Base-by-base conservation (phyloP, 2,888 invertebrate species). In the Agrochola lychnidis region DNA sequence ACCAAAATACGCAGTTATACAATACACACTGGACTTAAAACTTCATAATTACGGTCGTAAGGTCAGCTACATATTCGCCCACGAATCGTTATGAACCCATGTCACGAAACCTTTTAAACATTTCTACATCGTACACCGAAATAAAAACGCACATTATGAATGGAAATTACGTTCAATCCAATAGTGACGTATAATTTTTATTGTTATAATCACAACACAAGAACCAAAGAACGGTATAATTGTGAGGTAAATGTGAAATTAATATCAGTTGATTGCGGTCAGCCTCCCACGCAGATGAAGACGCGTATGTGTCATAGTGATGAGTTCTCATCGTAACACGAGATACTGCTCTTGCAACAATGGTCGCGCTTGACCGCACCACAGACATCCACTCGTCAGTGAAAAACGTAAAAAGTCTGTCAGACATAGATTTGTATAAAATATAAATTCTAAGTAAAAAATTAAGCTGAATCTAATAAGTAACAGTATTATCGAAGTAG, bases 321-420 rank as follows among this genome's bases (percentile, higher is more conserved):
- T 87, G 79, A 68, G 88, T 92, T 93, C 93, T 91, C 93, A 93
- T 89, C 89, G 93, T 91, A 93, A 94, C 88, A 82, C 76, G 92
- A 93, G 91, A 91, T 86, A 79, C 76, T 79, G 81, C 86, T 87
- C 86, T 86, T 87, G 86, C 86, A 88, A 87, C 89, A 87, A 84
- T 72, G 75, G 91, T 86, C 81, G 68, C 90, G 92, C 90, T 89
- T 87, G 85, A 90, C 83, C 87, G 89, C 88, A 76, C 75, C 73
- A 63, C 76, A 75, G 67, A 76, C 76, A 86, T 81, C 78, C 72
- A 67, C 70, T 74, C 25, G 59, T 73, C 74, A 57, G 62, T 69
- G 66, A 69, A 79, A 78, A 82, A 78, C 62, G 16, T 66, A n/a
- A 40, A 57, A 64, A 67, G 53, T 56, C 66, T 62, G 66, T 62